Evolutionary conservation across 2,797 vertebrate species (phyloP), one percentile per base, ranked within the genome.

Genomic region (Lacerta viridis): DNA sequence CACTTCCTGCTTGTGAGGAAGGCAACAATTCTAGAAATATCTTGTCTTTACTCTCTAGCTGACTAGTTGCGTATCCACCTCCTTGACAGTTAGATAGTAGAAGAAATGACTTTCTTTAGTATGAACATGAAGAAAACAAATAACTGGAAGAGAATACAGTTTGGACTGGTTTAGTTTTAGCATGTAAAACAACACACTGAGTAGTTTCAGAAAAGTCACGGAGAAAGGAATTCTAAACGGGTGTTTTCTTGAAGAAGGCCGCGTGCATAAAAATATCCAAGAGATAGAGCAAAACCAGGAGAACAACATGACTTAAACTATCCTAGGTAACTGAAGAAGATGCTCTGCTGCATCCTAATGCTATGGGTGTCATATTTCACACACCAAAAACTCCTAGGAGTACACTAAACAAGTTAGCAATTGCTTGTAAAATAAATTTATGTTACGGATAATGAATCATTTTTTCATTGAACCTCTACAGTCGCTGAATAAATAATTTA

Each of bases 391-490:
- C 36, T 29, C 33, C 36, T 29, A 64, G 15, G 25, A 43, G 13
- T 11, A 8, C 36, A 76, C 36, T 85, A 76, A 85, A 85, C 17
- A 61, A 61, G 33, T 64, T 25, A 76, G 4, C 55, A 76, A 64
- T 76, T 76, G 72, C 55, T n/a, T 76, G 55, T 76, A 61, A 88
- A 94, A 89, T 9, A 64, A 85, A 75, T 92, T 88, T 88, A 89
- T 39, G 82, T 10, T 4, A 75, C 43, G 83, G 87, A 74, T 92
- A 91, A 91, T 80, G 36, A 72, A 64, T 76, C 4, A 92, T 64
- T 50, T 78, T 85, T 18, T 69, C 7, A 41, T 7, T 89, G 75
- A 66, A 50, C 69, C 43, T 33, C 85, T 55, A 74, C 74, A 78
- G 10, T 79, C 61, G 61, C 84, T 87, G 13, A 75, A 39, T 66